phyloP scores from a whole-genome alignment of 2,113 vertebrate genomes.

The Ptilonorhynchus violaceus region DNA sequence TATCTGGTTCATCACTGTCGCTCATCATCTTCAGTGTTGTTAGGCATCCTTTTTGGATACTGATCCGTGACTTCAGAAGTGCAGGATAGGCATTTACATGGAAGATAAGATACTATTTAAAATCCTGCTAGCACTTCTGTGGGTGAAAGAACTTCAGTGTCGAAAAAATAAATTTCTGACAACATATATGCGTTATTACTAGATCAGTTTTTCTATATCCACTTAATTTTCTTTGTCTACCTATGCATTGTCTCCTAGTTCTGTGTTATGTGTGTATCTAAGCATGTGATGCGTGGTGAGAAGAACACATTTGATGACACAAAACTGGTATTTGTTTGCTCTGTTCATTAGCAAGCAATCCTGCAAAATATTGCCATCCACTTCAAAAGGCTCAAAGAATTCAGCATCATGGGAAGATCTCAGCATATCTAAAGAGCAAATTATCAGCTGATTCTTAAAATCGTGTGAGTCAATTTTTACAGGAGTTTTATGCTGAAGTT shows the following conservation, averaged over 20 bases:
- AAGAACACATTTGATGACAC: neutral
- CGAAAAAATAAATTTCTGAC: neutral
- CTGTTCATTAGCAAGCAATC: neutral
- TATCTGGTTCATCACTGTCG: neutral
- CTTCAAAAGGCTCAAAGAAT: neutral
- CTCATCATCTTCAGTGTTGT: neutral
- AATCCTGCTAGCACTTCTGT: neutral
- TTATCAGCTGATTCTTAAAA: neutral
- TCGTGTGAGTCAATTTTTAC: neutral
- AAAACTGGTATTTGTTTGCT: neutral
- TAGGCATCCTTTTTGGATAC: neutral
- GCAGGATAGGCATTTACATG: neutral
- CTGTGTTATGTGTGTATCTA: accelerated
- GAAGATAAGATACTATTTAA: neutral
- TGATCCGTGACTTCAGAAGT: neutral
- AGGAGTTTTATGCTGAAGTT: neutral
- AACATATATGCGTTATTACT: neutral
- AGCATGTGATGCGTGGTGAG: neutral
- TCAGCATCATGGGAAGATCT: neutral
- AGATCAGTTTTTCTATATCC: neutral
- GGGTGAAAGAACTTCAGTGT: neutral
- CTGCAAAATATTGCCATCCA: neutral
- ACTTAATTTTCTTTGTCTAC: neutral
- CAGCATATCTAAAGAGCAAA: neutral
- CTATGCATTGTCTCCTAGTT: neutral